Percentiles rank a stretch among this genome's conserved stretches.
phyloP scores from a whole-genome alignment of 2,113 vertebrate species.

The Rhombomys opimus region DNA sequence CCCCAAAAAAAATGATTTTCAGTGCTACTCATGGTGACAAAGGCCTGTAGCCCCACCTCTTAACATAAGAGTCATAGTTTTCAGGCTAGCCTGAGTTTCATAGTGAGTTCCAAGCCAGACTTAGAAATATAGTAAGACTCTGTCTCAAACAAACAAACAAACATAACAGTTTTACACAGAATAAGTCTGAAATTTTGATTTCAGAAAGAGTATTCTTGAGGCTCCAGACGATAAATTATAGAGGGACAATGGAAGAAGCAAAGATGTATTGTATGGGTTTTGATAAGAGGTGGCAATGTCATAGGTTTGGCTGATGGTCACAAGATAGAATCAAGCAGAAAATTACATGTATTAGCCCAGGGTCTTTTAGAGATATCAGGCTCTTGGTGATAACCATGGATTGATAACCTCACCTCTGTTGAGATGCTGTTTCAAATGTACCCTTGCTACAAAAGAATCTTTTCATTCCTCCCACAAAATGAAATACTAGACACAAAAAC shows the following conservation, averaged over 20 bases:
- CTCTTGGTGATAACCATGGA: not conserved
- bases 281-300: not conserved
- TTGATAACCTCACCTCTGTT: not conserved
- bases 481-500: constrained; percentile 11
- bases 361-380: not conserved
- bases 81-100: not conserved
- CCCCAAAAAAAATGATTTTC: not conserved
- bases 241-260: not conserved
- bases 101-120: not conserved
- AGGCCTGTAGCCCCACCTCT: not conserved
- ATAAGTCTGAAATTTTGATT: not conserved
- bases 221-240: not conserved
- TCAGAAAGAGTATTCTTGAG: constrained; percentile 1
- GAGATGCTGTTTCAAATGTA: constrained; percentile 12
- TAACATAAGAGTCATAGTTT: not conserved
- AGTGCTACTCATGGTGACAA: not conserved
- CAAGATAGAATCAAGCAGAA: constrained; percentile 41
- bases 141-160: not conserved
- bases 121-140: not conserved
- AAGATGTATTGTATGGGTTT: not conserved
- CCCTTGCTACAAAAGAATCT: constrained; percentile 2
- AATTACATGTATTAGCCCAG: not conserved
- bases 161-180: not conserved
- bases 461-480: not conserved
- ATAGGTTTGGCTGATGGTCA: not conserved